These are phyloP conservation scores for Oppia nitens DNA, from an alignment of 1,140 invertebrate species.

Conservation along the genomic window DNA sequence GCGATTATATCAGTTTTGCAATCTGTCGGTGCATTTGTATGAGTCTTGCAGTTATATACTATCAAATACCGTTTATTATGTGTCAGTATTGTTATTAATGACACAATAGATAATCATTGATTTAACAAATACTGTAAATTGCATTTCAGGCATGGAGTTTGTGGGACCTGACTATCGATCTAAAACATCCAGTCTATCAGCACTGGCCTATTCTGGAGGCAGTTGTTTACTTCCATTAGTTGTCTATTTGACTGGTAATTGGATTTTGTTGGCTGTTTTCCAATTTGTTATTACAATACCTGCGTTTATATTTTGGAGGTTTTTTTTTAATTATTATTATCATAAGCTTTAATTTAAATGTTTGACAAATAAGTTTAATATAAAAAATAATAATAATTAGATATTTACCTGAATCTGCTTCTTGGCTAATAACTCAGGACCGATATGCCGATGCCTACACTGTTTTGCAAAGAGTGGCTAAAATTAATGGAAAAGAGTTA, in stretches of 20 bases:
- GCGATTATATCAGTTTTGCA: conserved; percentile 14
- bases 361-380: neutral
- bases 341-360: neutral
- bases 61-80: conserved; percentile 19
- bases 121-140: conserved; percentile 9
- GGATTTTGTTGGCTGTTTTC: conserved; percentile 35
- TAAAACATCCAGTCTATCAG: conserved; percentile 69
- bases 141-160: conserved; percentile 56
- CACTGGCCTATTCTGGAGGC: conserved; percentile 68
- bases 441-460: conserved; percentile 28
- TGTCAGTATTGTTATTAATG: conserved; percentile 14
- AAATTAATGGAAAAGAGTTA: conserved; percentile 23
- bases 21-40: conserved; percentile 5
- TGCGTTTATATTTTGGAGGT: conserved; percentile 16
- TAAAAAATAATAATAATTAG: conserved; percentile 19
- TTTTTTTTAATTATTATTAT: neutral
- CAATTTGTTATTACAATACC: conserved; percentile 13
- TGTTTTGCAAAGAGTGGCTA: conserved; percentile 27
- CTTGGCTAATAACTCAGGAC: conserved; percentile 33
- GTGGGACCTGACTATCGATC: conserved; percentile 76
- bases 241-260: conserved; percentile 62
- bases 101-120: neutral
- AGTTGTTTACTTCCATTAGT: conserved; percentile 59
- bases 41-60: conserved; percentile 11
- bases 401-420: conserved; percentile 32